A percentile compares a stretch with the other conserved stretches of the same genome.
Evolutionary conservation across 2,797 vertebrate genomes (phyloP).

Genomic region (Zalophus californianus): DNA sequence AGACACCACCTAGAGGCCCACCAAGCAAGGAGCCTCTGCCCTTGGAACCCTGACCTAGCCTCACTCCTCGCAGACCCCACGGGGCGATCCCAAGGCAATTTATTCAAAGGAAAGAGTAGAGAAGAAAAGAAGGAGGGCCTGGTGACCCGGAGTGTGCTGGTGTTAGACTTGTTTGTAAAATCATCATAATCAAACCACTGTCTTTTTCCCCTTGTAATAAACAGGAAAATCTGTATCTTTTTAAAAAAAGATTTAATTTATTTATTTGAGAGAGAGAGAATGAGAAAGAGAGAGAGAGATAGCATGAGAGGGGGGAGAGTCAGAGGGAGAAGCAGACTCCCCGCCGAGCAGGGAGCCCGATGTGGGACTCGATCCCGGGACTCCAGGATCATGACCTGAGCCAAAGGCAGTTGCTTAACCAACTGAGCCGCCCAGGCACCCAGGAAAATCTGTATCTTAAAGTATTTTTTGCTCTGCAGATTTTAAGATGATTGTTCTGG

Average conservation of each 20-base stretch:
- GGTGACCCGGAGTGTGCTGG: accelerated
- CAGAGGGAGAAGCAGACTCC: no score
- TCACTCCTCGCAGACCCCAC: accelerated
- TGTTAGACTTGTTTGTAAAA: background rate
- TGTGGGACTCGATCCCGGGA: no score
- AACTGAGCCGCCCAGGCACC: no score
- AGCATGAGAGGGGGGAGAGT: no score
- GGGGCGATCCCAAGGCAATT: background rate
- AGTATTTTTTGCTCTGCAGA: background rate
- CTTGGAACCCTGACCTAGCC: no score
- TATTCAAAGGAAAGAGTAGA: background rate
- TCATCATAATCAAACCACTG: background rate
- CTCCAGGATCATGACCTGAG: no score
- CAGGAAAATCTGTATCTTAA: background rate
- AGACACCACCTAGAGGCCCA: no score
- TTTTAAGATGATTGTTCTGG: background rate
- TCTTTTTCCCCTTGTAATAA: background rate
- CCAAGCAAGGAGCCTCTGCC: background rate
- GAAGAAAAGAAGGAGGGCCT: background rate
- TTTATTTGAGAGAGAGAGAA: no score
- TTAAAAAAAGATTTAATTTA: no score
- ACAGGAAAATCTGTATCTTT: background rate
- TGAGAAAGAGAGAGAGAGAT: no score
- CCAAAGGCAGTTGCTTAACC: no score
- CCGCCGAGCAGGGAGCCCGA: no score